phyloP scores from a whole-genome alignment of 2,113 vertebrate species.

The Oreochromis niloticus region DNA sequence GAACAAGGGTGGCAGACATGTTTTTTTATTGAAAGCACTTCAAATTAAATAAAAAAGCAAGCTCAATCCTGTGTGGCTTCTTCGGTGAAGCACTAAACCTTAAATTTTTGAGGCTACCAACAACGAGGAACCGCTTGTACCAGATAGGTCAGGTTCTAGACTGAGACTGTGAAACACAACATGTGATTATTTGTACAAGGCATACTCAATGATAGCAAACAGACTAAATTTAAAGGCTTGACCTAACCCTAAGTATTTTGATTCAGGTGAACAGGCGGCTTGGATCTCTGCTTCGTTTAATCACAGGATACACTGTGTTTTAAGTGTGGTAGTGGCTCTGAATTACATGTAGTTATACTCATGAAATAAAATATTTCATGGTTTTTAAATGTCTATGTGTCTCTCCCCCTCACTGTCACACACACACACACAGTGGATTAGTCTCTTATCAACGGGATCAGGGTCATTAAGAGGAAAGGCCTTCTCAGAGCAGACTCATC shows the following conservation, averaged over 20 bases:
- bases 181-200: neutral
- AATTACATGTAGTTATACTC: neutral
- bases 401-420: neutral
- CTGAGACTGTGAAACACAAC: neutral
- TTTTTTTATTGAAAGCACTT: neutral
- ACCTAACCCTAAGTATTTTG: neutral
- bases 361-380: neutral
- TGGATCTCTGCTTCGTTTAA: neutral
- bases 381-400: neutral
- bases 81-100: neutral
- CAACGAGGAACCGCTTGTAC: neutral
- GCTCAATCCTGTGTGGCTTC: neutral
- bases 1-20: neutral
- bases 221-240: neutral
- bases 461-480: neutral
- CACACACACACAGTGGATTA: neutral
- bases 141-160: neutral
- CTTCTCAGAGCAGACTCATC: slow-evolving; percentile 34
- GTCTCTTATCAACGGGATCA: neutral
- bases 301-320: neutral
- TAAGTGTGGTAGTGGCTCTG: neutral
- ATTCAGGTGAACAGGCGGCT: neutral
- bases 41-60: neutral
- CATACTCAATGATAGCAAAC: neutral
- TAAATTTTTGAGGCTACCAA: neutral